phyloP scores from a whole-genome alignment of 2,797 vertebrate genomes.

The Ctenopoma kingsleyae region DNA sequence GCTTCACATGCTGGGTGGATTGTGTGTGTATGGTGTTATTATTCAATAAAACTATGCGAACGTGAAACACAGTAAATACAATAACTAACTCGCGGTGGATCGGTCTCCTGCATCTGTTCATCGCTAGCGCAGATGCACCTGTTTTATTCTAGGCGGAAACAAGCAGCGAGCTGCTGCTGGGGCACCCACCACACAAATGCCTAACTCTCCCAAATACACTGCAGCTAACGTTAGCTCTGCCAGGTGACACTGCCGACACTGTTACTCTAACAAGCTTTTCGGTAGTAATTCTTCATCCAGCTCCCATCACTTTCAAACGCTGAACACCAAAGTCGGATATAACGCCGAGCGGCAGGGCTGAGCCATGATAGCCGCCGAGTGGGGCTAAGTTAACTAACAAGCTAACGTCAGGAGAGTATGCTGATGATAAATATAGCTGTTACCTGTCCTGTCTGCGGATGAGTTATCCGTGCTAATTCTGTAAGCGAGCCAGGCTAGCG shows the following conservation, averaged over 20 bases:
- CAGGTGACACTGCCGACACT: neutral
- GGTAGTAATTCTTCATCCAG: neutral
- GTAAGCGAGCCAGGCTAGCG: neutral
- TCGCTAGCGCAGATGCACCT: constrained; percentile 77
- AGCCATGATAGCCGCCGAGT: constrained; percentile 46
- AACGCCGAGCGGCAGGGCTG: constrained; percentile 11
- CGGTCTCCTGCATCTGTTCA: constrained; percentile 19
- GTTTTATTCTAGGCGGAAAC: constrained; percentile 75
- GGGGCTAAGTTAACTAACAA: constrained; percentile 53
- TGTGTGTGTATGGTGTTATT: fast-evolving
- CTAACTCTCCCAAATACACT: constrained; percentile 8
- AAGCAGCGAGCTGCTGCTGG: constrained; percentile 23
- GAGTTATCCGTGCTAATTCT: neutral
- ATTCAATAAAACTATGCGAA: neutral
- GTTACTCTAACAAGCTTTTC: neutral
- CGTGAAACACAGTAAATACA: neutral
- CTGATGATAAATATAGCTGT: constrained; percentile 29
- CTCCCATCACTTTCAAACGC: constrained; percentile 27
- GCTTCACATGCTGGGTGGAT: neutral
- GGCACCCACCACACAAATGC: constrained; percentile 34
- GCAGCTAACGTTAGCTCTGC: neutral
- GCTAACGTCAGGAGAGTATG: constrained; percentile 55
- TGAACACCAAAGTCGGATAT: constrained; percentile 37
- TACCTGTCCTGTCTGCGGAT: constrained; percentile 31
- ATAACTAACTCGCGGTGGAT: neutral